A percentile compares a stretch with the other conserved stretches of the same genome.
phyloP scores from a whole-genome alignment of 2,888 invertebrate genomes.

The Drosophila prostipennis region DNA sequence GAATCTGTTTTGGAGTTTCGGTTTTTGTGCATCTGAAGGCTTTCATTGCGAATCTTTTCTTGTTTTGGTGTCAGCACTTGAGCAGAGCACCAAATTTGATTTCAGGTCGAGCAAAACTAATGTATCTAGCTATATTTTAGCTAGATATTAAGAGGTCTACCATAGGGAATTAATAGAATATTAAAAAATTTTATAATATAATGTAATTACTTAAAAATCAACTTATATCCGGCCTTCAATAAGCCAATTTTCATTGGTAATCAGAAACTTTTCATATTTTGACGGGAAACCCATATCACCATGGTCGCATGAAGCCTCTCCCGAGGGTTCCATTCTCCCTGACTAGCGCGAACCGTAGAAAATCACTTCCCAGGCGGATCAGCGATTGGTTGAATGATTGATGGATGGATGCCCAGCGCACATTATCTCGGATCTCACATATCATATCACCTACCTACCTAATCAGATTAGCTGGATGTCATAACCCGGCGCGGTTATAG shows the following conservation, averaged over 20 bases:
- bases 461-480: conserved; percentile 29
- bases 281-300: conserved; percentile 11
- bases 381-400: conserved; percentile 21
- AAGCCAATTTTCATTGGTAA: neutral
- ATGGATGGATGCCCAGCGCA: neutral
- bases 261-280: neutral
- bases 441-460: conserved; percentile 1
- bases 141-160: too few species aligned
- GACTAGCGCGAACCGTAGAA: neutral
- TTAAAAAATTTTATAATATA: too few species aligned
- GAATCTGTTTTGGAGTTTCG: conserved; percentile 3
- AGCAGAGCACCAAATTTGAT: neutral
- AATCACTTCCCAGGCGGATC: conserved; percentile 28
- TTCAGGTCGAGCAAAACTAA: neutral
- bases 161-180: too few species aligned
- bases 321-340: neutral
- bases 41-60: neutral
- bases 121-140: neutral
- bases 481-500: conserved; percentile 11
- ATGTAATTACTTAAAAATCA: too few species aligned
- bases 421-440: neutral
- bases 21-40: conserved; percentile 13
- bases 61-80: neutral
- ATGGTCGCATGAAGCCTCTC: neutral
- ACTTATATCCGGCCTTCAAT: neutral